A percentile compares a stretch with the other conserved stretches of the same genome.
Conservation (phyloP, 2,113 vertebrate species). For the Dipodomys ordii region DNA sequence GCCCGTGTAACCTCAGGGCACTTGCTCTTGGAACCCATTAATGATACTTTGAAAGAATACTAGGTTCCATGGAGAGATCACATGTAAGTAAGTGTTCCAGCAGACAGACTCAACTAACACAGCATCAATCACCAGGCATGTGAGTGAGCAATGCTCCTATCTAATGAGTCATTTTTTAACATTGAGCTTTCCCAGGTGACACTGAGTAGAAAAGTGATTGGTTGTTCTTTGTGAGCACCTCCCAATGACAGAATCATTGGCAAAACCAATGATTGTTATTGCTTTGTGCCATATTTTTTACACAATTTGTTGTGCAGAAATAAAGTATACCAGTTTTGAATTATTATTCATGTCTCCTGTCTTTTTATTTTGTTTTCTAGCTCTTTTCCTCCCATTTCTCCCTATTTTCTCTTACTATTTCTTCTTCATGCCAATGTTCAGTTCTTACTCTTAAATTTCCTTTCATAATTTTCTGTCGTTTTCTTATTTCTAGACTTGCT, state of each 20-base stretch:
- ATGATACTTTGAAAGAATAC: background rate
- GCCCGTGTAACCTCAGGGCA: background rate
- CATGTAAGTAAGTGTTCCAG: background rate
- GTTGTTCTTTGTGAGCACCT: background rate
- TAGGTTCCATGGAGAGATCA: background rate
- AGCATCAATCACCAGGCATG: background rate
- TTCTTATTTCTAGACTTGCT: background rate
- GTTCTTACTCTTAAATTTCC: background rate
- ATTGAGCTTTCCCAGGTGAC: background rate
- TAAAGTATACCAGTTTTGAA: background rate
- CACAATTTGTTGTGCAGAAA: background rate
- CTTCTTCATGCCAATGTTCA: background rate
- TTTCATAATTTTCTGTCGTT: background rate
- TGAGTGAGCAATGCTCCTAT: background rate
- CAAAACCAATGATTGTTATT: background rate
- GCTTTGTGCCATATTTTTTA: slow-evolving; percentile 2
- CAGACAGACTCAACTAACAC: background rate
- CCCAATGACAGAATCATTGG: background rate
- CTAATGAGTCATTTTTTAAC: background rate
- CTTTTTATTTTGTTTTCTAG: background rate
- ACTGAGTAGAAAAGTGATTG: background rate
- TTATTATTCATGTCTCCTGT: background rate
- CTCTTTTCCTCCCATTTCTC: background rate
- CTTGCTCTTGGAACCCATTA: background rate
- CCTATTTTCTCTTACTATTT: background rate